Evolutionary conservation across 2,113 vertebrate genomes (phyloP).

Genomic region (Pyxicephalus adspersus): DNA sequence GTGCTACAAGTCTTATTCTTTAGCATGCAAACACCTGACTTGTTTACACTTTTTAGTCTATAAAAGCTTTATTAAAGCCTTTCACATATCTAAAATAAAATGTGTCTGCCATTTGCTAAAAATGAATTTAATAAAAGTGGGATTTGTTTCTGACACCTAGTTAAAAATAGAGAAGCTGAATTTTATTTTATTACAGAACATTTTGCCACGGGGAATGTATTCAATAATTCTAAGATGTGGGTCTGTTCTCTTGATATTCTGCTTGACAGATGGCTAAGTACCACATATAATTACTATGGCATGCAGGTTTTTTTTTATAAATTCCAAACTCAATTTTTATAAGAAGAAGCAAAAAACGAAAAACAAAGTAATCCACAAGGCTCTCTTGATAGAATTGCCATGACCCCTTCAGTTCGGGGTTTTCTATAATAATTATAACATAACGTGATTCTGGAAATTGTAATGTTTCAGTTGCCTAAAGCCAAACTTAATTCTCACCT

Average conservation of each 20-base stretch:
- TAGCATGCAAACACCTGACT: not conserved
- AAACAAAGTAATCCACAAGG: not conserved
- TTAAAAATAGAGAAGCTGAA: slow-evolving; percentile 60
- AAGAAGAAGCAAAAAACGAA: slow-evolving; percentile 10
- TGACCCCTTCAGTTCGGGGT: too few relatives aligned
- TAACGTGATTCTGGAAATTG: too few relatives aligned
- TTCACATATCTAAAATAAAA: not conserved
- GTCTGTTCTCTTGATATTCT: slow-evolving; percentile 33
- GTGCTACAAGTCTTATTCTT: not conserved
- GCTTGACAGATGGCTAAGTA: slow-evolving; percentile 12
- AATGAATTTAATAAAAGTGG: slow-evolving; percentile 14
- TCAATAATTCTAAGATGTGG: slow-evolving; percentile 8
- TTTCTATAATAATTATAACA: too few relatives aligned
- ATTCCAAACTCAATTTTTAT: slow-evolving; percentile 16
- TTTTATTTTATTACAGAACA: slow-evolving; percentile 55
- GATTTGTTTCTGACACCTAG: slow-evolving; percentile 47
- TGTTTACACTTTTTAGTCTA: not conserved
- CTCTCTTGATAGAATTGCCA: too few relatives aligned
- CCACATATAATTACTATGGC: slow-evolving; percentile 19
- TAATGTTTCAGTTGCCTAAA: too few relatives aligned
- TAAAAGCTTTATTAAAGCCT: slow-evolving; percentile 2
- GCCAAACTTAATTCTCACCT: too few relatives aligned
- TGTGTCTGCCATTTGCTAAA: not conserved
- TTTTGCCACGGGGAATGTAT: slow-evolving; percentile 40
- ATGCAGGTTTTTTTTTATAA: not conserved